Evolutionary conservation across 2,888 invertebrate species (phyloP), one percentile per base, ranked within the genome.

Genomic region (Leptinotarsa haldemani): DNA sequence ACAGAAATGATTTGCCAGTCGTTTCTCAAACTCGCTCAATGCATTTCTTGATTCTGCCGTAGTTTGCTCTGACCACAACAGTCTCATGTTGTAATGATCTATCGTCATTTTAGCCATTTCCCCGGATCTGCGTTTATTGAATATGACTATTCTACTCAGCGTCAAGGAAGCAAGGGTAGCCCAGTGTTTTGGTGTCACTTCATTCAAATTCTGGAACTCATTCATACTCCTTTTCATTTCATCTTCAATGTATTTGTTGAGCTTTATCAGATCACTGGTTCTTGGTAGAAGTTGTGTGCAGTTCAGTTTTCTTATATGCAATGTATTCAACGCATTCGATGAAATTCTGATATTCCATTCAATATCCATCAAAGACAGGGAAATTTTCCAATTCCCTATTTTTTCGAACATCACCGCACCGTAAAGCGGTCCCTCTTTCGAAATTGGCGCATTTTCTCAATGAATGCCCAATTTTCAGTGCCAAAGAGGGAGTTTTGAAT

Each of bases 311-410:
- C 73, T 64, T 22, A 64, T 67, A 64, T 78, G 64, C 46, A 79
- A 30, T 56, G 78, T 78, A 58, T 65, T 64, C 22, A 78, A 52
- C 13, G 79, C 78, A 71, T 66, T 73, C 1, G 77, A 73, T 2
- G 76, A 78, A 22, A 79, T 72, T 71, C 72, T 71, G n/a, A 69
- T 65, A 46, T 52, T 70, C 78, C 78, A 79, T 56, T 78, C 78
- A 20, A 79, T 66, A 16, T 78, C 72, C 65, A 79, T 67, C 5
- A 75, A 22, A 20, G 20, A 47, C 47, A 74, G 47, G 47, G 63
- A 75, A 75, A 9, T 63, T 65, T 20, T n/a, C 18, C 18, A 71
- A 53, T 48, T 47, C 50, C 69, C 69, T 65, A 56, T 77, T 65
- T 25, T 30, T 22, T 65, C 56, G 65, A 50, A 76, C 63, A 65